Evolutionary conservation across 2,888 invertebrate genomes (phyloP).

Genomic region (Notodonta ziczac): DNA sequence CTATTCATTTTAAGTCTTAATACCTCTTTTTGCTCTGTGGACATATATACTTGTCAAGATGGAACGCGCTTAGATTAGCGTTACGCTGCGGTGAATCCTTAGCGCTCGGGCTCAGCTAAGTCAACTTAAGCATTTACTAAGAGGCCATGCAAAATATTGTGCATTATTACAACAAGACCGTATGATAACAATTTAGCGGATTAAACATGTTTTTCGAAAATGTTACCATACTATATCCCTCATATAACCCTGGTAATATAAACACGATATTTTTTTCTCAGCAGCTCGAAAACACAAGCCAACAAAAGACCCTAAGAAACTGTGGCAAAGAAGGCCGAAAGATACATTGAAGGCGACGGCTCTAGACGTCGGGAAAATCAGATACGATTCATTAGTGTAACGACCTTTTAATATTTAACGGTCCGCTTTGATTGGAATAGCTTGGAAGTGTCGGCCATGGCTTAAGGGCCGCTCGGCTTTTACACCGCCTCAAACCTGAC

Average conservation of each 20-base stretch:
- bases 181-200: too few relatives aligned
- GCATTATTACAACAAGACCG: too few relatives aligned
- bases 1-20: too few relatives aligned
- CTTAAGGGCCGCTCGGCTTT: constrained; percentile 55
- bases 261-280: neutral
- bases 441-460: constrained; percentile 71
- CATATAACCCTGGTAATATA: neutral
- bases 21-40: too few relatives aligned
- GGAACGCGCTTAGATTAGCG: too few relatives aligned
- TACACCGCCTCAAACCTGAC: constrained; percentile 42
- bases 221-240: neutral
- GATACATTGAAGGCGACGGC: constrained; percentile 61
- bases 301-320: constrained; percentile 64
- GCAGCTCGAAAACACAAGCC: constrained; percentile 7
- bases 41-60: too few relatives aligned
- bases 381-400: constrained; percentile 85
- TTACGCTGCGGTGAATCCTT: too few relatives aligned
- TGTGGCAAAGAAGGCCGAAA: constrained; percentile 64
- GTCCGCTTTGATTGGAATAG: constrained; percentile 76
- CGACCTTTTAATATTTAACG: constrained; percentile 82
- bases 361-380: constrained; percentile 72
- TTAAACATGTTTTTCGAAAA: too few relatives aligned
- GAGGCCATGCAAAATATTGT: too few relatives aligned
- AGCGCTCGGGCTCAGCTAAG: too few relatives aligned
- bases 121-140: too few relatives aligned